These are phyloP conservation scores for Synanthedon myopaeformis DNA, from an alignment of 2,888 invertebrate genomes.

Conservation along the genomic window DNA sequence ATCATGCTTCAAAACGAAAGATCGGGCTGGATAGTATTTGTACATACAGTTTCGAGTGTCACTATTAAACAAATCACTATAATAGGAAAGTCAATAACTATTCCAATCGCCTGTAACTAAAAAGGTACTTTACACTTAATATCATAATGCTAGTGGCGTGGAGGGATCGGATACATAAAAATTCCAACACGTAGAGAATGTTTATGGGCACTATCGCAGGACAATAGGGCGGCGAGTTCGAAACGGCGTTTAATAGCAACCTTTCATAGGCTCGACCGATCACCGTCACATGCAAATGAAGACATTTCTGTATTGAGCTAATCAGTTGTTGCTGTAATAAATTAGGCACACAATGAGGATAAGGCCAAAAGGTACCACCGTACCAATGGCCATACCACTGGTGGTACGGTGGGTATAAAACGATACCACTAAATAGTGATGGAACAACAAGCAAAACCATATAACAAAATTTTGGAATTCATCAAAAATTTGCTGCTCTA, in stretches of 20 bases:
- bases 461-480: too few relatives aligned
- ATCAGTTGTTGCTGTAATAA: too few relatives aligned
- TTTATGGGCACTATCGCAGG: constrained; percentile 52
- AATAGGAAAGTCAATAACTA: background rate
- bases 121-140: constrained; percentile 5
- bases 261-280: constrained; percentile 9
- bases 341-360: too few relatives aligned
- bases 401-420: too few relatives aligned
- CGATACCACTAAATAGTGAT: too few relatives aligned
- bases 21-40: too few relatives aligned
- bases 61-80: background rate
- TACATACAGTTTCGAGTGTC: too few relatives aligned
- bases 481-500: too few relatives aligned
- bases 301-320: background rate
- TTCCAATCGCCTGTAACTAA: background rate
- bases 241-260: constrained; percentile 36
- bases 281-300: constrained; percentile 15
- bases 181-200: constrained; percentile 59
- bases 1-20: too few relatives aligned
- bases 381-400: too few relatives aligned
- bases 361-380: too few relatives aligned
- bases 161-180: constrained; percentile 63
- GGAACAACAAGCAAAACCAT: too few relatives aligned
- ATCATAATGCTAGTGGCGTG: constrained; percentile 34
- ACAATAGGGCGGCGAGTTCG: constrained; percentile 51